Percentiles rank a stretch among this genome's conserved stretches.
Evolutionary conservation across 2,113 vertebrate species (phyloP).

Genomic region (Neotoma lepida): DNA sequence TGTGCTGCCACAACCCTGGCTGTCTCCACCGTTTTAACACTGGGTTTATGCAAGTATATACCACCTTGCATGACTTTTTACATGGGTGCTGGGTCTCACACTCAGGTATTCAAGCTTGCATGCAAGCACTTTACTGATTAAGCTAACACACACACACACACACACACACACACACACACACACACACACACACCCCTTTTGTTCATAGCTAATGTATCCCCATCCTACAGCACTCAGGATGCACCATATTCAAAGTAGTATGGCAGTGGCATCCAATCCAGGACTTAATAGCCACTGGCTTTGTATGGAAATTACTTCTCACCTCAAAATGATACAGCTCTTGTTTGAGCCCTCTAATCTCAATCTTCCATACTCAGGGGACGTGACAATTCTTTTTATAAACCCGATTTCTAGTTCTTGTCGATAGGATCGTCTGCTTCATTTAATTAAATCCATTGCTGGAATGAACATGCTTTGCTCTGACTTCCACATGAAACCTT

Average conservation of each 20-base stretch:
- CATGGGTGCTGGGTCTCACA: not conserved
- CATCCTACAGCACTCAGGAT: not conserved
- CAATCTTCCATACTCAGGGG: not conserved
- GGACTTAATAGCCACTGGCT: not conserved
- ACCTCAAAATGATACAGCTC: not conserved
- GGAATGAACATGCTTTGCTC: conserved; percentile 1
- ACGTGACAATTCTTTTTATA: not conserved
- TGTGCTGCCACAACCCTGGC: no score
- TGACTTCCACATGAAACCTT: conserved; percentile 22
- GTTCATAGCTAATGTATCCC: not conserved
- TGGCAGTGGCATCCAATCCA: not conserved
- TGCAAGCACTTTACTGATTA: not conserved
- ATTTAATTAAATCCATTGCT: conserved; percentile 19
- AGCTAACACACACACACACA: not conserved
- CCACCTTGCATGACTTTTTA: not conserved
- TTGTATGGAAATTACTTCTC: not conserved
- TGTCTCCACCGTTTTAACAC: not conserved
- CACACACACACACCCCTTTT: no score
- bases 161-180: not conserved
- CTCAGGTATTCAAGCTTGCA: not conserved
- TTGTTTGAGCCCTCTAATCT: not conserved
- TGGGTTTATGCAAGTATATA: not conserved
- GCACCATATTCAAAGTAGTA: not conserved
- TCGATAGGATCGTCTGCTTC: conserved; percentile 20
- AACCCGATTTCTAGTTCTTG: not conserved